Conservation (phyloP, 1,140 invertebrate genomes). For the Lucilia sericata region DNA sequence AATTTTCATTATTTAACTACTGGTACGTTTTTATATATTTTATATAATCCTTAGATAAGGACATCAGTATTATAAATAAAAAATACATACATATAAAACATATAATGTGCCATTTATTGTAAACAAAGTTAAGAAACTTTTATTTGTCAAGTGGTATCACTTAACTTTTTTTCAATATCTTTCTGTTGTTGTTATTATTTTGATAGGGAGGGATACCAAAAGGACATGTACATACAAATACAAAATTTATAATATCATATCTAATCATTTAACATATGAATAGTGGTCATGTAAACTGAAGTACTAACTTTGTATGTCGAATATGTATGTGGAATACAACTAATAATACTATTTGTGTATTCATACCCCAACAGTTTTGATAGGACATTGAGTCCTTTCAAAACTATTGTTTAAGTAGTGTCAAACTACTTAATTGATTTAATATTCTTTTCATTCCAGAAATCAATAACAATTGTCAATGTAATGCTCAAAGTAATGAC, state of each 20-base stretch:
- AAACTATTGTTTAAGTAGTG: too few species aligned
- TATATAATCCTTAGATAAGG: conserved; percentile 11
- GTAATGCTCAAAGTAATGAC: too few species aligned
- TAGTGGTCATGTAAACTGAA: conserved; percentile 13
- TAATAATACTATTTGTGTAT: not conserved
- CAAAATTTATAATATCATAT: not conserved
- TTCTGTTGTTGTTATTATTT: not conserved
- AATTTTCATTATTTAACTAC: conserved; percentile 7
- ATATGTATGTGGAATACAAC: not conserved
- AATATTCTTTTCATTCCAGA: too few species aligned
- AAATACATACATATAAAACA: not conserved
- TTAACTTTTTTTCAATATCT: conserved; percentile 7
- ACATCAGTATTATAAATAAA: not conserved
- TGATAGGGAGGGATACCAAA: not conserved
- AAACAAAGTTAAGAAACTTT: conserved; percentile 37
- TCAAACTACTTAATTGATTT: too few species aligned
- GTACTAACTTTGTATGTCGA: not conserved
- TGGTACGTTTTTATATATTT: not conserved
- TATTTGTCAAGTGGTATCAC: conserved; percentile 40
- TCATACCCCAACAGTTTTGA: not conserved
- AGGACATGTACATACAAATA: not conserved
- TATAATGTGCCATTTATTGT: not conserved
- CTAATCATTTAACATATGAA: conserved; percentile 22
- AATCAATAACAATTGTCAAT: too few species aligned
- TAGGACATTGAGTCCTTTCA: too few species aligned